phyloP scores from a whole-genome alignment of 92 coral and sea anemone species.

The Zoanthus solanderi region DNA sequence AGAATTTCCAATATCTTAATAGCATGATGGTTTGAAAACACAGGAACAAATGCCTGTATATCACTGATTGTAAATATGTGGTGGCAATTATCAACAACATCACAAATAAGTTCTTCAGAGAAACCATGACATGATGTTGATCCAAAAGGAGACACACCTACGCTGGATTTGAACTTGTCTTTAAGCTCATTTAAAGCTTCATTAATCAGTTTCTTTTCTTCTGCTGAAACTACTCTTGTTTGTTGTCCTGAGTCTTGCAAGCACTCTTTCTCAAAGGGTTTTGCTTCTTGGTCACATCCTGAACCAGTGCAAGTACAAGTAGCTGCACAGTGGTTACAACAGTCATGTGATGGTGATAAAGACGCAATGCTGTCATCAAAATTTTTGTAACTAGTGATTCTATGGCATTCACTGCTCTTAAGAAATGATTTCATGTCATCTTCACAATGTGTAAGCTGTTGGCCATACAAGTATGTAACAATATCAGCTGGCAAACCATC shows the following conservation, averaged over 20 bases:
- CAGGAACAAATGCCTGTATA: constrained; percentile 43
- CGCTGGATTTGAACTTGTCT: not conserved
- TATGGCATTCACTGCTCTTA: constrained; percentile 60
- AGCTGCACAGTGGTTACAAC: constrained; percentile 49
- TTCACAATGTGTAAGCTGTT: constrained; percentile 65
- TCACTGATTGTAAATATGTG: constrained; percentile 58
- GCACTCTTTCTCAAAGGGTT: constrained; percentile 46
- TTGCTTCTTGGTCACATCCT: constrained; percentile 37
- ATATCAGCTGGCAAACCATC: constrained; percentile 61
- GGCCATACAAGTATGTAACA: constrained; percentile 55
- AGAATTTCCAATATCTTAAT: constrained; percentile 50
- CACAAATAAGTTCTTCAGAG: constrained; percentile 61
- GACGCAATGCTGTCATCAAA: constrained; percentile 35
- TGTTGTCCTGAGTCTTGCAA: not conserved
- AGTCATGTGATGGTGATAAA: constrained; percentile 53
- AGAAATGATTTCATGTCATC: constrained; percentile 61
- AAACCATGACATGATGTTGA: constrained; percentile 60
- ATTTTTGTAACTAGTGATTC: constrained; percentile 42
- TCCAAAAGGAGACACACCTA: constrained; percentile 52
- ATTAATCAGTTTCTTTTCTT: constrained; percentile 1
- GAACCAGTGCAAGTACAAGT: constrained; percentile 42
- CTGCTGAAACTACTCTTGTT: constrained; percentile 33
- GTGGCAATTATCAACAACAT: constrained; percentile 62
- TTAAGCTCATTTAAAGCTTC: constrained; percentile 45
- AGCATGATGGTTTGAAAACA: constrained; percentile 57